Evolutionary conservation across 2,797 vertebrate genomes (phyloP), one percentile per base, ranked within the genome.

Genomic region (Onychomys leucogaster): DNA sequence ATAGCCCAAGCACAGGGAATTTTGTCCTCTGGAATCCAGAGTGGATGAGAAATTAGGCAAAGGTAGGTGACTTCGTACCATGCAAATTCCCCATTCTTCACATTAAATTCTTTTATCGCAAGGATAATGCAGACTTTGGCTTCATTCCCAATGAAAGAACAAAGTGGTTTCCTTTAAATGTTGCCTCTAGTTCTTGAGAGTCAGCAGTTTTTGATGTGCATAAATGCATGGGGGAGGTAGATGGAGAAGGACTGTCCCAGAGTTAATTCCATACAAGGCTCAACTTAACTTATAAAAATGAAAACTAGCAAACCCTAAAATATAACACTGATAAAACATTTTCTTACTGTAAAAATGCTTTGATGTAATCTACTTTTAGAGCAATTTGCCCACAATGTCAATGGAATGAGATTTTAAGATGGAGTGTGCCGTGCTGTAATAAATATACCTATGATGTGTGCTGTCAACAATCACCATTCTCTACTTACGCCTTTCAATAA

Each of bases 51-150:
- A 95, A 89, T 43, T 41, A 95, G 93, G n/a, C 69, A 92, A 90
- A 94, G 91, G 49, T 29, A 55, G 46, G 61, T 95, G 93, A 97
- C 82, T 94, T 76, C 91, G 46, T 59, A 84, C 25, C 90, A 91
- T 29, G 37, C 13, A 94, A 95, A 94, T 89, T 87, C 2, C 12
- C 52, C 43, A 94, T 83, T 87, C 63, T 81, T 94, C 41, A 65
- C 25, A 94, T 76, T 91, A 46, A 76, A 83, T 49, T 57, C 75
- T 46, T 46, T 87, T 59, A 87, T 87, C 19, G 34, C 14, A 41
- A 82, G 32, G 49, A 91, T 95, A 95, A 97, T 95, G 89, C 11
- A 96, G 52, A 95, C 65, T 91, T 96, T 95, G 83, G 92, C 90
- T 85, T 91, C 63, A 95, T 95, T 96, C 83, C 90, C 83, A 93